These are phyloP conservation scores for Calameuta idolon DNA, from an alignment of 2,888 invertebrate genomes.

Conservation along the genomic window DNA sequence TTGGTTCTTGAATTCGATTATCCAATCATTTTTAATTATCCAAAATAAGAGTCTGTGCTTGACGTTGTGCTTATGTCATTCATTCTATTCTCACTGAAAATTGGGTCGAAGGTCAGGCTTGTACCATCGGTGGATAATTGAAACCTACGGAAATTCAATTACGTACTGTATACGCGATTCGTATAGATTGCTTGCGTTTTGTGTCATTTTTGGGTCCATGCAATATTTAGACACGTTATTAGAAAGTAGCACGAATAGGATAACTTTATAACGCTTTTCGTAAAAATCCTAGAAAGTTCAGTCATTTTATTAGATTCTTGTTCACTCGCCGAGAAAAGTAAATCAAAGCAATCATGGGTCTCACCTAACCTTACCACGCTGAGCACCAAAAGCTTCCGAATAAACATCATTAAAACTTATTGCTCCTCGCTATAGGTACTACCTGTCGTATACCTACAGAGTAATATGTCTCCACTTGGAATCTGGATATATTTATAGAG, in stretches of 20 bases:
- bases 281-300: not conserved
- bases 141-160: not conserved
- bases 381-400: not conserved
- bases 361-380: not conserved
- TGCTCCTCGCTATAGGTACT: not conserved
- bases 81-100: not conserved
- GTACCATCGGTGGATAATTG: not conserved
- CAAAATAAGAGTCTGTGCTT: not conserved
- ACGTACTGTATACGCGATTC: not conserved
- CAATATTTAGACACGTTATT: not conserved
- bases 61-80: not conserved
- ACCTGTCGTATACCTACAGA: not conserved
- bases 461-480: not conserved
- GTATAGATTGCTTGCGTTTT: not conserved
- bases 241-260: not conserved
- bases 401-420: not conserved
- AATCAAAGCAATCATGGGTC: not conserved
- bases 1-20: conserved; percentile 42
- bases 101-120: not conserved
- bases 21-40: conserved; percentile 23
- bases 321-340: not conserved
- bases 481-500: not conserved
- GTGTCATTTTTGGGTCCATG: not conserved
- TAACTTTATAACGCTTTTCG: not conserved
- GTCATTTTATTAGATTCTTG: not conserved